phyloP scores from a whole-genome alignment of 2,113 vertebrate genomes.

The Limnothrissa miodon region DNA sequence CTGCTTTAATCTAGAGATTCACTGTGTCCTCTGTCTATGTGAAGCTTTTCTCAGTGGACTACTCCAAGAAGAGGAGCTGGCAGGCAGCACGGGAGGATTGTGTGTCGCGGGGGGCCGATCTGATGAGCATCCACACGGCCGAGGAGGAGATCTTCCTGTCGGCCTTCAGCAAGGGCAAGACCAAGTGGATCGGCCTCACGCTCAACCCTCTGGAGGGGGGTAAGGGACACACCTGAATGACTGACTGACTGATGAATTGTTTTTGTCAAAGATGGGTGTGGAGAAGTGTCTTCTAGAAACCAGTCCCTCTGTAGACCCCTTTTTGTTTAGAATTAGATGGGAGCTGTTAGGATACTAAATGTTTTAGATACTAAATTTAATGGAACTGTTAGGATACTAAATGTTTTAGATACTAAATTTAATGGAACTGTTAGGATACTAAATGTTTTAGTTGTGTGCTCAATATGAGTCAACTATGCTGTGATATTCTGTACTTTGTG shows the following conservation, averaged over 20 bases:
- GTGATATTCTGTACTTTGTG: not conserved
- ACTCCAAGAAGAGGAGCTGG: conserved; percentile 72
- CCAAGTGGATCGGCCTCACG: conserved; percentile 74
- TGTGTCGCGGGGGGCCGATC: conserved; percentile 57
- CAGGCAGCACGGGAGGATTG: conserved; percentile 66
- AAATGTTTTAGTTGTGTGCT: no score
- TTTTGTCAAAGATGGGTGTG: no score
- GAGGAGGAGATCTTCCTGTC: conserved; percentile 68
- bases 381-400: no score
- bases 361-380: no score
- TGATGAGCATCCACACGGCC: conserved; percentile 70
- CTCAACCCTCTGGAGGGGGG: conserved; percentile 68
- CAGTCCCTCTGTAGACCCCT: no score
- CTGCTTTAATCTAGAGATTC: not conserved
- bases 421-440: not conserved
- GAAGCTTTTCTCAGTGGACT: conserved; percentile 70
- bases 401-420: no score
- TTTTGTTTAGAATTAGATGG: no score
- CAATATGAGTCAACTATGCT: not conserved
- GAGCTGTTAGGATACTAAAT: no score
- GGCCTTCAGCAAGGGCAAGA: conserved; percentile 60
- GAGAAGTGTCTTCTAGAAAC: no score
- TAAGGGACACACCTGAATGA: conserved; percentile 23
- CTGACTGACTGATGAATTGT: not conserved
- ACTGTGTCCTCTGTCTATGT: not conserved